Base-by-base conservation (phyloP, 1,140 invertebrate species). In the Euglossa dilemma region DNA sequence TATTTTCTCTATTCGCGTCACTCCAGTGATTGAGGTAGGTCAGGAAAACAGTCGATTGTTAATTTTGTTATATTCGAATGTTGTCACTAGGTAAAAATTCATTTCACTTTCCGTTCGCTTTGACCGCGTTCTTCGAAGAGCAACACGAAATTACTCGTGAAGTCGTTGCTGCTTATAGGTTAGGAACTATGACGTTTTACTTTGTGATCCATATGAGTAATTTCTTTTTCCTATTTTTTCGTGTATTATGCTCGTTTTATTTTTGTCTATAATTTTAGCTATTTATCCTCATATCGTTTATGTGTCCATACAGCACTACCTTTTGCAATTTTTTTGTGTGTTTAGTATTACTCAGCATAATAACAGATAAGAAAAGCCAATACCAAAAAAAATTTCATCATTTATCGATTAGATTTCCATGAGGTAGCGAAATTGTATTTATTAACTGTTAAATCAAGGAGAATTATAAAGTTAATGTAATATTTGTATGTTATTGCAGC, bases 401-500 rank as follows among this genome's bases (percentile, higher is more conserved):
- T 52, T 85, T 36, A 1, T 2, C 36, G 7, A 8, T 18, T 16
- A 56, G 7, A 8, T 78, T n/a, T 4, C 6, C 20, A 1, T 28
- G 43, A 7, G 6, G 64, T 23, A 36, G 70, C 18, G 14, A 74
- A 23, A 43, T 18, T 2, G 7, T 8, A 8, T 23, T 28, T 25
- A 11, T 18, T 4, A 23, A 14, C 36, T 12, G 2, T 36, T 6
- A 16, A 69, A 50, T 0, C 0, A 45, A 20, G 6, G 18, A 6
- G n/a, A 1, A 16, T 0, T 16, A 12, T 14, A 50, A 52, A 52
- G 25, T 73, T 20, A 50, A 52, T 28, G 8, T 18, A 50, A 56
- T 66, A 0, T 20, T 57, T 50, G 7, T 0, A 43, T 16, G 11
- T 43, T 64, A n/a, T 91, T 91, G 5, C 83, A 93, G 91, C 28